Evolutionary conservation across 2,888 invertebrate genomes (phyloP).

Genomic region (Alsophila aescularia): DNA sequence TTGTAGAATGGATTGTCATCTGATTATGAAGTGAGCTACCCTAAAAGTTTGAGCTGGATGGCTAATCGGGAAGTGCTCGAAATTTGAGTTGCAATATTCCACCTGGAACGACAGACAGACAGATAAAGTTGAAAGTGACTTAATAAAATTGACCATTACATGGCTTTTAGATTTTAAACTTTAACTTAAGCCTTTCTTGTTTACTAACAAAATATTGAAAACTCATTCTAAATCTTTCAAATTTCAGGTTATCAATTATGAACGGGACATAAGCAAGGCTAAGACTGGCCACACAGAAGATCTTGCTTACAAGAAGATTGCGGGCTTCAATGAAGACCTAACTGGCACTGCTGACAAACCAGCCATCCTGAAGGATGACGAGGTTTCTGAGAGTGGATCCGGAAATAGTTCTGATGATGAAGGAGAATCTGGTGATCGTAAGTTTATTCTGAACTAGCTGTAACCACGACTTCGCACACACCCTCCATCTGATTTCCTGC

Average conservation of each 20-base stretch:
- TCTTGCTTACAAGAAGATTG: conserved; percentile 93
- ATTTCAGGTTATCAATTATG: conserved; percentile 91
- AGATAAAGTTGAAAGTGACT: too few relatives aligned
- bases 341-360: conserved; percentile 89
- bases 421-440: conserved; percentile 47
- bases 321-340: conserved; percentile 92
- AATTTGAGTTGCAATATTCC: too few relatives aligned
- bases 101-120: too few relatives aligned
- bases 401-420: conserved; percentile 60
- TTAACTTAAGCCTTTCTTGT: too few relatives aligned
- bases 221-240: neutral
- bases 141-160: too few relatives aligned
- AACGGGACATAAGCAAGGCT: conserved; percentile 92
- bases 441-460: neutral
- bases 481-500: too few relatives aligned
- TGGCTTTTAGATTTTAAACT: too few relatives aligned
- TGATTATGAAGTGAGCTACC: too few relatives aligned
- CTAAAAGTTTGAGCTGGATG: too few relatives aligned
- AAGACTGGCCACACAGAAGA: conserved; percentile 89
- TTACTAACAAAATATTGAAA: neutral
- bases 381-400: conserved; percentile 61
- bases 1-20: too few relatives aligned
- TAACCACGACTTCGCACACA: too few relatives aligned
- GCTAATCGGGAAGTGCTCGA: too few relatives aligned
- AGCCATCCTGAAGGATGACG: conserved; percentile 84